Evolutionary conservation across 2,113 vertebrate species (phyloP).

Genomic region (Gallinago paraguaiae): DNA sequence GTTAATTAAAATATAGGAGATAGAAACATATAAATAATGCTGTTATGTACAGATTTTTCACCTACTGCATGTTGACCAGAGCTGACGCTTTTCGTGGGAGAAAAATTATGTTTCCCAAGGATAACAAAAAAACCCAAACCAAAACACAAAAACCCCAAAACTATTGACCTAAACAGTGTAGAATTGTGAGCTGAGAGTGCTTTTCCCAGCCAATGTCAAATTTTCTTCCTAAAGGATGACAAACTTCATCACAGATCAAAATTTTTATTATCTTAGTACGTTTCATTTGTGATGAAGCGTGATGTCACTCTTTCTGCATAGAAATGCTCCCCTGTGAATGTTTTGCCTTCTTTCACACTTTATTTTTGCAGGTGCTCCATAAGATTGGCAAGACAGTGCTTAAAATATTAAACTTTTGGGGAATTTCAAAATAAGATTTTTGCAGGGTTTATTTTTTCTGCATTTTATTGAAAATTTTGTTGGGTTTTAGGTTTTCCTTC

Average conservation of each 20-base stretch:
- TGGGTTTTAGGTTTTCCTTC: not conserved
- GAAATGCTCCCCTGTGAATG: not conserved
- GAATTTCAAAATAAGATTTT: not conserved
- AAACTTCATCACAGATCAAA: not conserved
- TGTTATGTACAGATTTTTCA: conserved; percentile 31
- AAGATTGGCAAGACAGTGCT: not conserved
- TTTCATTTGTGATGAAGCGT: not conserved
- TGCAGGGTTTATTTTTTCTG: not conserved
- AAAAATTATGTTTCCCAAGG: conserved; percentile 24
- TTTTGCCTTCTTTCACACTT: not conserved
- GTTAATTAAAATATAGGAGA: conserved; percentile 48
- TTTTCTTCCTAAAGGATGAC: not conserved
- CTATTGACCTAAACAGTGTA: not conserved
- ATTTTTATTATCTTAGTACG: not conserved
- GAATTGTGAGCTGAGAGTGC: not conserved
- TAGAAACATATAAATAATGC: not conserved
- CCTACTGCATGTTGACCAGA: not conserved
- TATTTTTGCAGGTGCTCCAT: not conserved
- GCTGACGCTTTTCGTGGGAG: conserved; percentile 3
- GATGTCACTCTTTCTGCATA: not conserved
- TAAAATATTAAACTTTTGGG: not conserved
- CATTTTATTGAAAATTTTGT: not conserved
- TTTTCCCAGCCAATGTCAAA: not conserved
- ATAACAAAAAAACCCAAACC: not conserved
- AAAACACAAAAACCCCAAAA: not conserved